Conservation (phyloP, 2,113 vertebrate species). For the Danio rerio region DNA sequence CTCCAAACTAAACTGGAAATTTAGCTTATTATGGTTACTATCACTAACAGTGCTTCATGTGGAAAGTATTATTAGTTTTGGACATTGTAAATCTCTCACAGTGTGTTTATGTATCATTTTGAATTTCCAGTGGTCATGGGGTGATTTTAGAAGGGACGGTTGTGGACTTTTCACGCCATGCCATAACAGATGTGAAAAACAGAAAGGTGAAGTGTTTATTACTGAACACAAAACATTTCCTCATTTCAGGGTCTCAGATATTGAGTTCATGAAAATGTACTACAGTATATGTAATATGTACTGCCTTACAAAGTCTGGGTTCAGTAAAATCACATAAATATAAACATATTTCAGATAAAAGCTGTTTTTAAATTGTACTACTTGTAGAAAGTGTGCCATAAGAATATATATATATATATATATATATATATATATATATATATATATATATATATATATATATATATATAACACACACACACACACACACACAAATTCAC, state of each 20-base stretch:
- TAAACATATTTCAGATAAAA: not conserved
- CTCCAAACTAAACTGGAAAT: too few relatives aligned
- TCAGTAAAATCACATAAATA: not conserved
- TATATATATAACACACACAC: too few relatives aligned
- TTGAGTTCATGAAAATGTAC: not conserved
- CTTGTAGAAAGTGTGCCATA: not conserved
- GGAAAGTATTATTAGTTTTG: not conserved
- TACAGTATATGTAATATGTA: too few relatives aligned
- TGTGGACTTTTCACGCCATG: constrained; percentile 83
- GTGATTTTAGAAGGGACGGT: constrained; percentile 83
- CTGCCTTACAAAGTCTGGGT: not conserved
- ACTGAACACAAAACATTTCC: not conserved
- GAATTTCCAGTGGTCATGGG: constrained; percentile 74
- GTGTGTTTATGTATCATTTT: constrained; percentile 4
- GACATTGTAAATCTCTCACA: not conserved
- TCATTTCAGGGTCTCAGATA: not conserved
- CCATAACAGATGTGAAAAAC: constrained; percentile 72
- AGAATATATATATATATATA: too few relatives aligned
- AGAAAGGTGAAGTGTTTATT: constrained; percentile 75
- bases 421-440: too few relatives aligned
- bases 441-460: too few relatives aligned
- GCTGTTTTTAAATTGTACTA: not conserved
- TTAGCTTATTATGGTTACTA: too few relatives aligned
- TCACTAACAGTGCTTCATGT: too few relatives aligned
- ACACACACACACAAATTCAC: too few relatives aligned